These are phyloP conservation scores for Empis livida DNA, from an alignment of 2,888 invertebrate genomes.

Conservation along the genomic window DNA sequence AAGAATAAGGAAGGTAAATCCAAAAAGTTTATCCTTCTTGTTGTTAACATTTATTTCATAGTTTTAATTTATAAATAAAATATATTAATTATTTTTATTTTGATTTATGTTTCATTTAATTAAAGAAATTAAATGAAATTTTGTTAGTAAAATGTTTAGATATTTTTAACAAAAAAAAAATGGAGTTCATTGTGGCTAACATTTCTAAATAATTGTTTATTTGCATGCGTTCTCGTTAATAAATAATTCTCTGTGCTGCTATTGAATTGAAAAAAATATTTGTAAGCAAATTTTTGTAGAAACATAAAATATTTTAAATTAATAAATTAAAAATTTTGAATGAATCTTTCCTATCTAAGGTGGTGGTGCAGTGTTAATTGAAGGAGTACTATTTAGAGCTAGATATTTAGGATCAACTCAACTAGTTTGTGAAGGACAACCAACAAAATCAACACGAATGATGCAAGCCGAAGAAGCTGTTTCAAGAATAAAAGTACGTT, in stretches of 20 bases:
- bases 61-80: background rate
- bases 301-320: background rate
- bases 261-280: background rate
- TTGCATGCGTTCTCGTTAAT: slow-evolving; percentile 1
- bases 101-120: background rate
- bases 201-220: background rate
- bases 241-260: slow-evolving; percentile 1
- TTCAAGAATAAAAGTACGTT: slow-evolving; percentile 89
- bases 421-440: slow-evolving; percentile 93
- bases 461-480: slow-evolving; percentile 99
- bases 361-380: slow-evolving; percentile 79
- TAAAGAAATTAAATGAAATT: background rate
- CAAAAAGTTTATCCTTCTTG: no score
- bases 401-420: slow-evolving; percentile 95
- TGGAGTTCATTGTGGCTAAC: background rate
- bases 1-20: slow-evolving; percentile 37
- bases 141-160: background rate
- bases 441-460: slow-evolving; percentile 96
- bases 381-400: slow-evolving; percentile 95
- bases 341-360: no score
- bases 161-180: background rate
- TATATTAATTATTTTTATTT: background rate
- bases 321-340: no score
- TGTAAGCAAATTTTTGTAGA: background rate
- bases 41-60: background rate